phyloP scores from a whole-genome alignment of 37 sponge, comb jelly and placozoan genomes.

The Chondrosia reniformis region DNA sequence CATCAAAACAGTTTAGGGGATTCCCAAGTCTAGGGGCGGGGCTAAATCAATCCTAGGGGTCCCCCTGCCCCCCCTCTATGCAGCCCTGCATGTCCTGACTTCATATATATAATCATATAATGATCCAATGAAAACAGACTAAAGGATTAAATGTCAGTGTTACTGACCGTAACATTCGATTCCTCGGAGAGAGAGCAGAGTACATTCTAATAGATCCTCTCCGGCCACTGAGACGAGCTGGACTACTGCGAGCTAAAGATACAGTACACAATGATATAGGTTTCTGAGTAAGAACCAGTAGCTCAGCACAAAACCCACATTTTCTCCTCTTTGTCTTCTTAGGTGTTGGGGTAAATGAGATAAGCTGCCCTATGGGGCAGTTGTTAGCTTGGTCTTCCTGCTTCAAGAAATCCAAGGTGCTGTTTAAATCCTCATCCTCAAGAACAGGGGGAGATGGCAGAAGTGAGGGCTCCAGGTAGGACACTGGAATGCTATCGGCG shows the following conservation, averaged over 20 bases:
- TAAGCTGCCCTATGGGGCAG: constrained; percentile 1
- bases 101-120: not conserved
- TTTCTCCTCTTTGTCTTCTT: not conserved
- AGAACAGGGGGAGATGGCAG: not conserved
- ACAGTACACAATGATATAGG: no score
- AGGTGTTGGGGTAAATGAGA: constrained; percentile 1
- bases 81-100: no score
- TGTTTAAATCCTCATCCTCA: not conserved
- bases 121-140: not conserved
- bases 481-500: not conserved
- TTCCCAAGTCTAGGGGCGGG: no score
- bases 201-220: constrained; percentile 15
- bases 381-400: not conserved
- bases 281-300: not conserved
- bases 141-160: not conserved
- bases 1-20: no score
- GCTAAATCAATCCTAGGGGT: no score
- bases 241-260: constrained; percentile 22
- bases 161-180: not conserved
- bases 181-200: not conserved
- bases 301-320: not conserved
- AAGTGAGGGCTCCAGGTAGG: not conserved
- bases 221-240: not conserved
- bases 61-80: no score
- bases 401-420: not conserved